Base-by-base conservation (phyloP, 2,113 vertebrate species). In the human (Homo sapiens) region DNA sequence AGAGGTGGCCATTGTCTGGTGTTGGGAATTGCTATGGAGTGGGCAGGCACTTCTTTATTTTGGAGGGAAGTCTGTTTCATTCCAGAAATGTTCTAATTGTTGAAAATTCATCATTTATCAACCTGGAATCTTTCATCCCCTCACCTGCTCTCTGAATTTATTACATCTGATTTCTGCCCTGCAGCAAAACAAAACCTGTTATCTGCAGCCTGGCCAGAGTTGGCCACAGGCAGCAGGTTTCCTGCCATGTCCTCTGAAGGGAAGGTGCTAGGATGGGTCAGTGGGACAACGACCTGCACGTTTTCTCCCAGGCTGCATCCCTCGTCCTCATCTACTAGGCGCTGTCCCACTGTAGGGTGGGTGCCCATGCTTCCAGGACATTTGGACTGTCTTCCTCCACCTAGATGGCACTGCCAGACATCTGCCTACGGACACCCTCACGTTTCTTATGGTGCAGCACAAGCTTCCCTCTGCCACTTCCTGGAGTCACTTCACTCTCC, bases 311-410 rank as follows among this genome's bases (percentile, higher is more conserved):
- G 68, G 16, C 27, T 72, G 27, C 27, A 45, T 59, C 1, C 27
- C 1, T 3, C 0, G 25, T 16, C 38, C n/a, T 16, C 13, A 3
- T 18, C 3, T 3, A 0, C 22, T 30, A 75, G 18, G 30, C 10
- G 1, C 17, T 22, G 16, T 32, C 32, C 18, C 27, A 0, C 43
- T 0, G 4, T 23, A 8, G 30, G 8, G 45, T 20, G 30, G n/a
- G 11, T n/a, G 30, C n/a, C n/a, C 35, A 14, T n/a, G 30, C 14
- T 22, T 64, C 48, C 38, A 52, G 89, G 30, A 13, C 43, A 66
- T 4, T 3, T 50, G 75, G 35, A 80, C 14, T 5, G 5, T 66
- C 23, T 48, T 30, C 7, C 27, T 66, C 55, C 48, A 40, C n/a
- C 25, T 82, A 35, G 55, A 25, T 0, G 3, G 40, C 8, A 10